Conservation (phyloP, 2,113 vertebrate species). For the Tychaedon coryphoeus region DNA sequence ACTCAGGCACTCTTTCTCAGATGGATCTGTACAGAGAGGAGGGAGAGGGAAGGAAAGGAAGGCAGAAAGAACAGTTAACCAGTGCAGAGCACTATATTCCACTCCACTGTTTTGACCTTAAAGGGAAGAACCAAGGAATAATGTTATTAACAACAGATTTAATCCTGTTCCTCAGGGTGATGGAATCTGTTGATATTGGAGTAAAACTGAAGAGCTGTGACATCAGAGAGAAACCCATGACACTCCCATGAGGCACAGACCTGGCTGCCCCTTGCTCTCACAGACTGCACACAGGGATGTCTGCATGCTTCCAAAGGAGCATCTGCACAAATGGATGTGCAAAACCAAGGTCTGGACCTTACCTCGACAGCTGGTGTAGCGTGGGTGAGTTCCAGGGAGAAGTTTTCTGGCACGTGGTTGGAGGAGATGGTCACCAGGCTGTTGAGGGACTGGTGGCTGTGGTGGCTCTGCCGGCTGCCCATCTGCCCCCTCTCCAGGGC, state of each 20-base stretch:
- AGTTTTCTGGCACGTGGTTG: conserved; percentile 91
- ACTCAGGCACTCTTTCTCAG: neutral
- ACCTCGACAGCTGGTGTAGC: conserved; percentile 96
- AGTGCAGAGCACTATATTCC: neutral
- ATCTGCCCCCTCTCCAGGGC: conserved; percentile 88
- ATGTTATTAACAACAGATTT: neutral
- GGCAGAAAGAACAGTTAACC: neutral
- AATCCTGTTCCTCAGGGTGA: neutral
- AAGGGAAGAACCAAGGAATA: neutral
- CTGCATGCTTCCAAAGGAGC: conserved; percentile 16
- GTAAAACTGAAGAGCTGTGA: neutral
- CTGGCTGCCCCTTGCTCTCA: neutral
- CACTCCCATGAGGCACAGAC: neutral
- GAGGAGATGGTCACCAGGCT: conserved; percentile 97
- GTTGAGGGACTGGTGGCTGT: conserved; percentile 95
- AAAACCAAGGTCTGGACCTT: conserved; percentile 46
- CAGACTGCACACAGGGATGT: neutral
- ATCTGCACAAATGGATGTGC: neutral
- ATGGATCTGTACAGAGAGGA: neutral
- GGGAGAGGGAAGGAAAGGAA: neutral
- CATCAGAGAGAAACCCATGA: neutral
- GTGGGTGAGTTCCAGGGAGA: conserved; percentile 90
- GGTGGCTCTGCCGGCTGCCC: conserved; percentile 90
- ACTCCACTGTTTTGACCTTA: neutral
- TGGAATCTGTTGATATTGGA: neutral